Evolutionary conservation across 2,797 vertebrate genomes (phyloP).

Genomic region (Lepilemur ruficaudatus): DNA sequence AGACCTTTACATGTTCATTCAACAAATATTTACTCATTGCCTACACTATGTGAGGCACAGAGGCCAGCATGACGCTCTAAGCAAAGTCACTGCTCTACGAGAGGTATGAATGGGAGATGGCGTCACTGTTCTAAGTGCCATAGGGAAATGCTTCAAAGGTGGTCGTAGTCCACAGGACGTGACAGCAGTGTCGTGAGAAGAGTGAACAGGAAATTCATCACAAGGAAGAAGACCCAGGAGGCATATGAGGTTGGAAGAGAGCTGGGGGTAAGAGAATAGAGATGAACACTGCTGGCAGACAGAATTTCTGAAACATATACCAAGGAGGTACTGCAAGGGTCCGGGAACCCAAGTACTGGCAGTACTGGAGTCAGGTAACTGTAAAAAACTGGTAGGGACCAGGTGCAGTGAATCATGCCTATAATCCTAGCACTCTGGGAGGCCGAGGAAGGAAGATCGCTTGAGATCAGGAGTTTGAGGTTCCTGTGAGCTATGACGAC

Average conservation of each 20-base stretch:
- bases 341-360: background rate
- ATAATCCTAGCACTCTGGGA: too few relatives aligned
- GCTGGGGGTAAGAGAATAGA: background rate
- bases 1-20: background rate
- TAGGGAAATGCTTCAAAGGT: background rate
- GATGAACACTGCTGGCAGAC: background rate
- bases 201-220: background rate
- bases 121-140: background rate
- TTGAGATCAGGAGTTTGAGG: too few relatives aligned
- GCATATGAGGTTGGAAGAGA: background rate
- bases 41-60: background rate
- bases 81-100: background rate
- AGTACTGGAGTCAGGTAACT: background rate
- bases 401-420: too few relatives aligned
- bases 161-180: background rate
- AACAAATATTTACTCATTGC: background rate
- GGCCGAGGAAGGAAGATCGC: too few relatives aligned
- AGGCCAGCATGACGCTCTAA: background rate
- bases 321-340: background rate
- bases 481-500: too few relatives aligned
- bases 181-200: background rate
- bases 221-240: background rate
- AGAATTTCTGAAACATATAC: background rate
- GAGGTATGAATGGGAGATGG: background rate
- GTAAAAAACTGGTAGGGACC: background rate